These are phyloP conservation scores for Falcunculus frontatus DNA, from an alignment of 2,113 vertebrate genomes.

Conservation along the genomic window DNA sequence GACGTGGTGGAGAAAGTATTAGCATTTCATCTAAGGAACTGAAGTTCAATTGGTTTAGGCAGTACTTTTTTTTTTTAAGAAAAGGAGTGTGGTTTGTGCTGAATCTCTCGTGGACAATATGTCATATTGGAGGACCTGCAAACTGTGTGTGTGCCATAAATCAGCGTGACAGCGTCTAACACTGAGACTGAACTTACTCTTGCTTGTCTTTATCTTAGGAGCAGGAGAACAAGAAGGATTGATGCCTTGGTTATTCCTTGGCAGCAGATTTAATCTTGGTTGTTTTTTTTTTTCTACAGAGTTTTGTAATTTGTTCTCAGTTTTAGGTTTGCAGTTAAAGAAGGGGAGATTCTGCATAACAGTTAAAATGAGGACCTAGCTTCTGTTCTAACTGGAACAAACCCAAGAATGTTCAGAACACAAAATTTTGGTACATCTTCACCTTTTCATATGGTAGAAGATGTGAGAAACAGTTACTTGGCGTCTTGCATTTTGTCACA, in stretches of 20 bases:
- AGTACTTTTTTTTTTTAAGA: not conserved
- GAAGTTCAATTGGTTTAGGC: constrained; percentile 16
- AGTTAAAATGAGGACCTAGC: not conserved
- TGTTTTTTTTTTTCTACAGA: not conserved
- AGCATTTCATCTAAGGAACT: constrained; percentile 20
- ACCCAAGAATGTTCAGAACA: not conserved
- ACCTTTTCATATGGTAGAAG: not conserved
- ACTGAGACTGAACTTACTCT: constrained; percentile 35
- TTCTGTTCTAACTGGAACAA: not conserved
- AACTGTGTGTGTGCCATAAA: not conserved
- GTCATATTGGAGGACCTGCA: not conserved
- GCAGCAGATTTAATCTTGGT: not conserved
- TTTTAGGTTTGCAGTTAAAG: not conserved
- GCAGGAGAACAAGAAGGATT: not conserved
- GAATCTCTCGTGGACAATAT: not conserved
- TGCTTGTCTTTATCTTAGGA: constrained; percentile 47
- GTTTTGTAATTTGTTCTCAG: not conserved
- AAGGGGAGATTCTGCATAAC: not conserved
- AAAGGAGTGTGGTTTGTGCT: not conserved
- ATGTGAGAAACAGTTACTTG: not conserved
- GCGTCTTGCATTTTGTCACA: not conserved
- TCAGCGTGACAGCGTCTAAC: not conserved
- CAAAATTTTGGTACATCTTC: not conserved
- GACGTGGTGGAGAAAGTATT: not conserved
- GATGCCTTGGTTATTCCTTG: constrained; percentile 25